Evolutionary conservation across 2,113 vertebrate genomes (phyloP), one percentile per base, ranked within the genome.

Genomic region (Corydoras maculifer): DNA sequence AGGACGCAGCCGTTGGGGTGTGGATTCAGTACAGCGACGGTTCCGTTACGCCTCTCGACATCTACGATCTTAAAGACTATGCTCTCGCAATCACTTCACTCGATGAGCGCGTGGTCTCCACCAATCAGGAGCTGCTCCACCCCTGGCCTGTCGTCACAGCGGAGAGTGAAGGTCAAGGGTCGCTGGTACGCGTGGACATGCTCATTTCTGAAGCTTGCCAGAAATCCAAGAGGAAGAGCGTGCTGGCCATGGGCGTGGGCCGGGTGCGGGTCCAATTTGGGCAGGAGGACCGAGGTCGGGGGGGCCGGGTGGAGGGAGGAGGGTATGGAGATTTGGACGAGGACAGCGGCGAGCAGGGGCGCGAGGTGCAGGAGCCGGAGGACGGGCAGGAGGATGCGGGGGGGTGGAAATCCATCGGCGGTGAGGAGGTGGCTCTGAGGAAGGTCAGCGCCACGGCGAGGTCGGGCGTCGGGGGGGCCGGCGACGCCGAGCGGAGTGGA

Each of bases 21-120:
- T 99, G 96, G 97, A 87, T 96, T 73, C 83, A 98, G 82, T 98
- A 98, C 89, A 98, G 96, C 0, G 97, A 98, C 0, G 94, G 95
- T 4, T 91, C 93, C 0, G 92, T 94, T 77, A 95, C 94, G 0
- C 97, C 97, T 0, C 85, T 98, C 2, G 92, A 97, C 70, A 93
- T 98, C 77, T 98, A 98, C 0, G 95, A 98, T 72, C 84, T 92
- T 43, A 94, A 94, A 79, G 97, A 99, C 80, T 99, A 93, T 78
- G 92, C 93, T 0, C 74, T 98, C 0, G 80, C 89, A 0, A 85
- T 93, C 53, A 91, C 90, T 0, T 98, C 97, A 0, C 35, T 95
- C 86, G 94, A 98, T 63, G 94, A 98, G 72, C 89, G 85, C 70
- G 88, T 98, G 32, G 88, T 97, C 70, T 95, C 96, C 1, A 83